phyloP scores from a whole-genome alignment of 1,140 invertebrate species.

The Camponotus floridanus region DNA sequence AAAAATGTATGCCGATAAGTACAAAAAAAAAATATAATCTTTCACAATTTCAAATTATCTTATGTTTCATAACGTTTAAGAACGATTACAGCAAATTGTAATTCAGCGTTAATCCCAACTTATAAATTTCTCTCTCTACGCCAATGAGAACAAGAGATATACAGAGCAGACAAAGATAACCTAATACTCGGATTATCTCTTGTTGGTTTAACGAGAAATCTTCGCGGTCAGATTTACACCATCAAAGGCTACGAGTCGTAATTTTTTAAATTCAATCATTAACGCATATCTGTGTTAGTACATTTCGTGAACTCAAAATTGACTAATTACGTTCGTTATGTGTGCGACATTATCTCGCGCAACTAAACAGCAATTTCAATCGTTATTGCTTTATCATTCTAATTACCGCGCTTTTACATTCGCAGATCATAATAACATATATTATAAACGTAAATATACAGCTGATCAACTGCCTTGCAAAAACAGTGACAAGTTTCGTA shows the following conservation, averaged over 20 bases:
- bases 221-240: background rate
- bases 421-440: background rate
- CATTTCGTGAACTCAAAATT: background rate
- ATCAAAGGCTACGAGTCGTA: background rate
- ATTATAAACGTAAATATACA: background rate
- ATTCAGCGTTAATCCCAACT: background rate
- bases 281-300: background rate
- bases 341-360: background rate
- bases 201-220: constrained; percentile 1
- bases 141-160: constrained; percentile 32
- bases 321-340: constrained; percentile 9
- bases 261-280: constrained; percentile 21
- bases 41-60: background rate
- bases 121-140: background rate
- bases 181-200: constrained; percentile 50
- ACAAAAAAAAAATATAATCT: background rate
- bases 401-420: constrained; percentile 6
- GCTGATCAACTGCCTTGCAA: background rate
- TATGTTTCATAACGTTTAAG: no score
- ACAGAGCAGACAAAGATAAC: constrained; percentile 58
- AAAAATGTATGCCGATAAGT: background rate
- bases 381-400: constrained; percentile 13
- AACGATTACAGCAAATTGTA: background rate
- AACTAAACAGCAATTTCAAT: background rate
- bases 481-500: background rate